Conservation (phyloP, 2,113 vertebrate species). For the Istiophorus platypterus region DNA sequence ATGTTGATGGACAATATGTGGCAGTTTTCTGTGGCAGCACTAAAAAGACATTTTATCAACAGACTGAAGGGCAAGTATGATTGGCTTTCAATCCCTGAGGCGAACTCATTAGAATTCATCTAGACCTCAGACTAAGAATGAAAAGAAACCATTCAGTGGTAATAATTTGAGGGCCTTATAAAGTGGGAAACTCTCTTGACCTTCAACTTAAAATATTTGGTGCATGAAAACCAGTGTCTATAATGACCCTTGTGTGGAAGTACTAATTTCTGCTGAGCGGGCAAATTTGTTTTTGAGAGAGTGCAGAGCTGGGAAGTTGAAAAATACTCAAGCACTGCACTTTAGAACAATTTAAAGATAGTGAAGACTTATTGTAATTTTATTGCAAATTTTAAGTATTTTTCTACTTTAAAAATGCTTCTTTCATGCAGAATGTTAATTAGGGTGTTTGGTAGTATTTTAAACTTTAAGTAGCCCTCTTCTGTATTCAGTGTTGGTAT, state of each 20-base stretch:
- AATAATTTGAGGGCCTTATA: conserved; percentile 61
- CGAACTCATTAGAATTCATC: conserved; percentile 75
- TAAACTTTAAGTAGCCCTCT: conserved; percentile 7
- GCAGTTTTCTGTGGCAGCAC: conserved; percentile 47
- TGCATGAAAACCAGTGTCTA: conserved; percentile 38
- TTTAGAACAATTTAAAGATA: background rate
- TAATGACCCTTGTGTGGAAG: conserved; percentile 44
- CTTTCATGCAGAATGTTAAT: conserved; percentile 6
- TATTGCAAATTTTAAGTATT: background rate
- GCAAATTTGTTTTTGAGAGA: conserved; percentile 34
- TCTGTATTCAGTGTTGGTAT: conserved; percentile 53
- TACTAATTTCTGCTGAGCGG: conserved; percentile 48
- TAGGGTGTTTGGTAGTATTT: conserved; percentile 24
- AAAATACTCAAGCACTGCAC: background rate
- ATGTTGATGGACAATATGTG: conserved; percentile 64
- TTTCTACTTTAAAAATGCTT: background rate
- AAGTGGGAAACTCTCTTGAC: conserved; percentile 48
- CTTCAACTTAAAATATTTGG: conserved; percentile 76
- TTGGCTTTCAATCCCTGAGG: conserved; percentile 61
- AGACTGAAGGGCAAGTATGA: conserved; percentile 71
- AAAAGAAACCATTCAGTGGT: conserved; percentile 66
- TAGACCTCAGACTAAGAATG: conserved; percentile 52
- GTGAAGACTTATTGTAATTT: background rate
- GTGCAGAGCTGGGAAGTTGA: conserved; percentile 2
- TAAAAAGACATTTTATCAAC: conserved; percentile 59